Evolutionary conservation across 2,113 vertebrate genomes (phyloP).

Genomic region (Narcine bancroftii): DNA sequence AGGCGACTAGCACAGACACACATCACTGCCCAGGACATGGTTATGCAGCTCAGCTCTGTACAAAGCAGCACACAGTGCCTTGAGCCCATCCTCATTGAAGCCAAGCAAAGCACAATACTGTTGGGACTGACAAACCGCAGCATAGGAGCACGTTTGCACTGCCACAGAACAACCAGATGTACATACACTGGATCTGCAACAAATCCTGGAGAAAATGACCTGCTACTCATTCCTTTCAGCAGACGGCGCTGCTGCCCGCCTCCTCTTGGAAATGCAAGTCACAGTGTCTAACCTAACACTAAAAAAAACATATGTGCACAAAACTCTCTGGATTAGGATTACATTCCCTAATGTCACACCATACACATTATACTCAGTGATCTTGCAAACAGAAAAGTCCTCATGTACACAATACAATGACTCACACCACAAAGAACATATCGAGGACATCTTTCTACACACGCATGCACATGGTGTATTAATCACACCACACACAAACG

Average conservation of each 20-base stretch:
- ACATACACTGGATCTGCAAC: neutral
- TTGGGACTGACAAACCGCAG: neutral
- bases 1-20: too few species aligned
- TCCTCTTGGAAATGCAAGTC: neutral
- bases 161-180: neutral
- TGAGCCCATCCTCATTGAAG: neutral
- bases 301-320: neutral
- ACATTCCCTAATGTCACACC: neutral
- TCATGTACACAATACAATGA: neutral
- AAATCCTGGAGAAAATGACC: neutral
- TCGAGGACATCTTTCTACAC: neutral
- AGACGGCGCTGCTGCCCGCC: neutral
- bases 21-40: neutral
- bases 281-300: neutral
- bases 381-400: neutral
- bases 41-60: neutral
- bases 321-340: neutral
- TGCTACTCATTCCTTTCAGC: neutral
- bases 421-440: neutral
- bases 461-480: slow-evolving; percentile 9
- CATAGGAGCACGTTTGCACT: neutral
- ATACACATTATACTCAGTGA: neutral
- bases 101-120: neutral
- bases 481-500: neutral
- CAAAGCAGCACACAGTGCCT: neutral